Conservation (phyloP, 2,888 invertebrate species). For the Meliscaeva auricollis region DNA sequence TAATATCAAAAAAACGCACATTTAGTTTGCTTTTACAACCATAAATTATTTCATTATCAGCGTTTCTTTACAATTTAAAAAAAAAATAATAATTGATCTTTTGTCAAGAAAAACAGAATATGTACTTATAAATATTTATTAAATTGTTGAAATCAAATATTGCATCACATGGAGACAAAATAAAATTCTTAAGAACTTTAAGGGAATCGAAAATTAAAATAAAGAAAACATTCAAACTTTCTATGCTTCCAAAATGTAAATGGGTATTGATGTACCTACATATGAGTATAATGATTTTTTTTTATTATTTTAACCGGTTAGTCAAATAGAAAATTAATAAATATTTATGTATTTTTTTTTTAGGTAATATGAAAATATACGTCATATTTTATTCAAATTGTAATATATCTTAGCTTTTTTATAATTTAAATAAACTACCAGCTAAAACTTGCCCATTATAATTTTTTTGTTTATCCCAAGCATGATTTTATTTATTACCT, state of each 20-base stretch:
- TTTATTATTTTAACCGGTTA: conserved; percentile 27
- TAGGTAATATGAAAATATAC: conserved; percentile 34
- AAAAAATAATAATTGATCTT: too few species aligned
- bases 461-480: conserved; percentile 34
- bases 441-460: conserved; percentile 53
- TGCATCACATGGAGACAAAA: not conserved
- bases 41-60: too few species aligned
- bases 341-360: not conserved
- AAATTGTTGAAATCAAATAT: not conserved
- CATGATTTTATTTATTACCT: conserved; percentile 57
- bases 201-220: conserved; percentile 1
- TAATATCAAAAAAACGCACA: too few species aligned
- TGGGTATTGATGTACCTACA: too few species aligned
- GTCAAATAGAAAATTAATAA: conserved; percentile 19
- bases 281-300: too few species aligned
- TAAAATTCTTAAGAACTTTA: not conserved
- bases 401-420: not conserved
- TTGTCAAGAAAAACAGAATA: too few species aligned
- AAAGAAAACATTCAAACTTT: not conserved
- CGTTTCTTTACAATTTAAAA: too few species aligned
- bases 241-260: not conserved
- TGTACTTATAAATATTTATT: too few species aligned
- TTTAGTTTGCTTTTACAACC: too few species aligned
- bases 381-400: conserved; percentile 27
- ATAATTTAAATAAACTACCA: not conserved